Evolutionary conservation across 2,113 vertebrate species (phyloP).

Genomic region (Malurus elegans): DNA sequence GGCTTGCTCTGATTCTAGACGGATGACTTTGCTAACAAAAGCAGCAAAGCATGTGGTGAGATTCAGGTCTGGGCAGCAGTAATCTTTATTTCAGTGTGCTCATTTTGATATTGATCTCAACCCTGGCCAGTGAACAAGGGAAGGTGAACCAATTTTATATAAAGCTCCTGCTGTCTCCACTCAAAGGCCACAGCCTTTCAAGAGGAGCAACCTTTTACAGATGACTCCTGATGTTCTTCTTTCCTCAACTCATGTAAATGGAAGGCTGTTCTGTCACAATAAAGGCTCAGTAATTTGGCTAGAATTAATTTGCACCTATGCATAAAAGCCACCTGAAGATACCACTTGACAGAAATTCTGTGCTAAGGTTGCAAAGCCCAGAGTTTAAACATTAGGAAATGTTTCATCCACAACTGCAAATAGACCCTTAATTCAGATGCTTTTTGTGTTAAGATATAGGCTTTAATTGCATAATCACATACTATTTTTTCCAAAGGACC

Average conservation of each 20-base stretch:
- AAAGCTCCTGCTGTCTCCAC: not conserved
- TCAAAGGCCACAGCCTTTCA: not conserved
- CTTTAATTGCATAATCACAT: conserved; percentile 38
- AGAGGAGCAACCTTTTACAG: not conserved
- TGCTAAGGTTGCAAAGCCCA: not conserved
- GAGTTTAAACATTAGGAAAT: not conserved
- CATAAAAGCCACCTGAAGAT: not conserved
- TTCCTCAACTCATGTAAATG: not conserved
- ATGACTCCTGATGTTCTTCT: not conserved
- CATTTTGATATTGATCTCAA: not conserved
- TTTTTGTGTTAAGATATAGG: not conserved
- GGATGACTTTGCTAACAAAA: not conserved
- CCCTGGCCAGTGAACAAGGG: not conserved
- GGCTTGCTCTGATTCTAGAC: not conserved
- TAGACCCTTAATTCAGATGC: not conserved
- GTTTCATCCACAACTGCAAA: not conserved
- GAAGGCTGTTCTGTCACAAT: not conserved
- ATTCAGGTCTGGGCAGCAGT: not conserved
- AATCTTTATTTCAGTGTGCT: not conserved
- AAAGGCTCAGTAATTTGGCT: not conserved
- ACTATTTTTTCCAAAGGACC: conserved; percentile 36
- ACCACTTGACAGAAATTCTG: not conserved
- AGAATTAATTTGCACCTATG: not conserved
- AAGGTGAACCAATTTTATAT: not conserved
- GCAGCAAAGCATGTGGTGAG: not conserved